Evolutionary conservation across 2,113 vertebrate genomes (phyloP), one percentile per base, ranked within the genome.

Genomic region (Ifrita kowaldi): DNA sequence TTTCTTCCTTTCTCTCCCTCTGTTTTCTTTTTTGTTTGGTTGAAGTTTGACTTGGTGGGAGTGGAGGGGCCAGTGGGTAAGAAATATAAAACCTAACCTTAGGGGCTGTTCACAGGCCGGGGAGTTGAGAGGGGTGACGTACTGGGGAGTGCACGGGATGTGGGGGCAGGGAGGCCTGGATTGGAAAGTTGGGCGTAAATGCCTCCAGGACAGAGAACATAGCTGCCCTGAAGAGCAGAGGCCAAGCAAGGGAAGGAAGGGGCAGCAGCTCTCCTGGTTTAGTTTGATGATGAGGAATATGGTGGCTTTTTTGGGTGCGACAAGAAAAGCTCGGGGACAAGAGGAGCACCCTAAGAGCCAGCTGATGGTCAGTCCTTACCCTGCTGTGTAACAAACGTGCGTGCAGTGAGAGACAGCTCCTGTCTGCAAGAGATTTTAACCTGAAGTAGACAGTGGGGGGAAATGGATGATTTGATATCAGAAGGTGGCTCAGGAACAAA

Each of bases 21-120:
- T n/a, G 93, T 96, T 97, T 97, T 94, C 93, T 92, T 97, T 96
- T 97, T 96, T 95, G 95, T 96, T 97, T 96, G 93, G 92, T 94
- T 83, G 82, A 93, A 96, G 95, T 96, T 96, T 95, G 97, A 97
- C 96, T 97, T 97, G 96, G 95, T 96, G 96, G 92, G 94, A 95
- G 88, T 96, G 92, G 94, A 96, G 97, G 93, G 97, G 96, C 96
- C 90, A 84, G 84, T 37, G 84, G 79, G 90, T 94, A 96, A 75
- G 94, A 96, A 96, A 95, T 86, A 92, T 93, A 96, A 97, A 97
- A 95, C 94, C 92, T 86, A 94, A 93, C 92, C 89, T 95, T 92
- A 83, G 90, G 81, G 95, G 64, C 87, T 89, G 82, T 84, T 95
- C 76, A 78, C 89, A 95, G 92, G 80, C 83, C 0, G n/a, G 84